Percentiles rank a stretch among this genome's conserved stretches.
Evolutionary conservation across 2,797 vertebrate species (phyloP).

Genomic region (Glossophaga mutica): DNA sequence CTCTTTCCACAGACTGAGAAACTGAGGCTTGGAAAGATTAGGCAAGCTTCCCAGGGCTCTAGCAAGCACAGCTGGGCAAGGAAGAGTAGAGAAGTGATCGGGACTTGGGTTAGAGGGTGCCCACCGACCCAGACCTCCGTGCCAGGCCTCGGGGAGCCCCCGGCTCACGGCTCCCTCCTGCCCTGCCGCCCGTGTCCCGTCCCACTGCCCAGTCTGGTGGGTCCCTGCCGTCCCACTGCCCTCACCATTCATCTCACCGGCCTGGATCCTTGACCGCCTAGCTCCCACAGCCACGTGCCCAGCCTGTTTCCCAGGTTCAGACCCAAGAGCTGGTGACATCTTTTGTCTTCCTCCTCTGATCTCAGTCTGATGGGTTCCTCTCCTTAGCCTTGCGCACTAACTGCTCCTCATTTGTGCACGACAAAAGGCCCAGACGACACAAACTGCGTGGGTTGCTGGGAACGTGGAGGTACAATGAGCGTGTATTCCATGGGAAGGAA

Average conservation of each 20-base stretch:
- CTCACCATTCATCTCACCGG: background rate
- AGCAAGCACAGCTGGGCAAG: too few species aligned
- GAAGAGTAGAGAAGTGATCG: background rate
- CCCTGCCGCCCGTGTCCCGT: background rate
- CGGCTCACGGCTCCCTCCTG: background rate
- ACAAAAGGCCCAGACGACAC: background rate
- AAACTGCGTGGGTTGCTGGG: background rate
- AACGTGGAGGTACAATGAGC: background rate
- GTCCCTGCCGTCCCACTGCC: background rate
- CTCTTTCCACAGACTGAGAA: background rate
- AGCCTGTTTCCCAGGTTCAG: background rate
- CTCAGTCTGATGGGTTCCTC: background rate
- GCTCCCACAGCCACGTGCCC: background rate
- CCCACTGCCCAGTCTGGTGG: background rate
- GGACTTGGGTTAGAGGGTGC: background rate
- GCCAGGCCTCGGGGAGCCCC: background rate
- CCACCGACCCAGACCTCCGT: background rate
- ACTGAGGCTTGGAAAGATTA: background rate
- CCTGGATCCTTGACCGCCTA: background rate
- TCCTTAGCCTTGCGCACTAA: background rate
- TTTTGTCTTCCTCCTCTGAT: background rate
- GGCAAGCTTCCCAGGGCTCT: background rate
- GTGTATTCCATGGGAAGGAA: background rate
- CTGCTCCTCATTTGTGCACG: background rate
- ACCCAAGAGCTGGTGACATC: background rate